Evolutionary conservation across 35 echinoderm and acorn worm genomes (phyloP), one percentile per base, ranked within the genome.

Genomic region (Stichopus chloronotus): DNA sequence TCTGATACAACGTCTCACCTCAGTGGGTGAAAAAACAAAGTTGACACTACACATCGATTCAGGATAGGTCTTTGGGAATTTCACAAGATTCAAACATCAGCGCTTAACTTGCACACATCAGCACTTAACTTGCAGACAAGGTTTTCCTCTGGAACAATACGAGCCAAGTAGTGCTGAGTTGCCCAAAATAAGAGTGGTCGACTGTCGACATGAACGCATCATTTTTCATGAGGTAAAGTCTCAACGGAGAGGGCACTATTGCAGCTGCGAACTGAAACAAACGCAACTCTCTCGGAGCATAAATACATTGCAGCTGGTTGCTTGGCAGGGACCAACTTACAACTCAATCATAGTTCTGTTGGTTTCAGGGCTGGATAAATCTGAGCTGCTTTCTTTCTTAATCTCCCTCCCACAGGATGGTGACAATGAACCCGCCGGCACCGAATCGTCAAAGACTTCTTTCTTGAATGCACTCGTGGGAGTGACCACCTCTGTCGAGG

Each of bases 401-500:
- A 83, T 81, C 63, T 95, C 94, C 58, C 87, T 86, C 9, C 94
- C 92, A 59, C 91, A 93, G 2, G 94, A 58, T 20, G 94, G 85
- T 7, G 93, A 91, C 6, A 91, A 54, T 9, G 78, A 56, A 56
- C 5, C 63, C 8, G n/a, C 43, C 5, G 59, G 53, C 19, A 53
- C 90, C 11, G 93, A 85, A 20, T 88, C 86, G 14, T 78, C 68
- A 60, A 24, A 76, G 11, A 52, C 22, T n/a, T 94, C 93, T 76
- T 55, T 60, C 91, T 94, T 99, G 77, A 99, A 99, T 19, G 96
- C 76, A 65, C 95, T 94, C 4, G 97, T 99, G 24, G 97, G 97
- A 8, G 97, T 99, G 11, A 99, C 97, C 17, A 99, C 95, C 79
- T 99, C 97, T 4, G 94, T 96, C 7, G 95, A 93, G 14, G 97